Base-by-base conservation (phyloP, 2,797 vertebrate genomes). In the Diplodus puntazzo region DNA sequence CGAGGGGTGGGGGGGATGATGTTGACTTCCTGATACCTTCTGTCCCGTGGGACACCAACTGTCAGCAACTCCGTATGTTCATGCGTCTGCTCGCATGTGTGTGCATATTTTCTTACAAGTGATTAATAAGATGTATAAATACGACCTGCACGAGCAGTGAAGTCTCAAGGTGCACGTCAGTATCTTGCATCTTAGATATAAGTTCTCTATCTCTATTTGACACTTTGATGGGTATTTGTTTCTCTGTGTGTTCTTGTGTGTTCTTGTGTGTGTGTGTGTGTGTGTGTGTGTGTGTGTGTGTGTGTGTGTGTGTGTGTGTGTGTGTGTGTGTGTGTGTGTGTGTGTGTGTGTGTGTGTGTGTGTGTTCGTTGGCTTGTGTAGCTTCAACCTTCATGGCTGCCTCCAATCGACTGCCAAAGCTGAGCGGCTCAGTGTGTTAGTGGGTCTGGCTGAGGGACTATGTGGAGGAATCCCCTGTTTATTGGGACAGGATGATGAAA, bases 1-100 rank as follows among this genome's bases (percentile, higher is more conserved):
- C 92, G 25, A 53, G 64, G n/a, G n/a, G n/a, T n/a, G n/a, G n/a
- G n/a, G n/a, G 71, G 74, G 75, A 71, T 69, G 80, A 81, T 86
- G 91, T 88, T 91, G 90, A 92, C 90, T 92, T 93, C 87, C 87
- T 92, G 87, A 91, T 85, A 89, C 89, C 89, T 89, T 91, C 78
- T 91, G 86, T 91, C 89, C 81, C 39, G 1, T 34, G 69, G 84
- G 90, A 88, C 89, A 63, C 71, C 85, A 81, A 80, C 77, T 83
- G 84, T 89, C 83, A 88, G 89, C 82, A 48, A 85, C 76, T 88
- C 49, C 30, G 16, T 48, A 27, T 77, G 73, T 78, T 68, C 59
- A 48, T 69, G 50, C 25, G 27, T 68, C 12, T 68, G 25, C 59
- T 43, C 27, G 42, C 25, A 20, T 54, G 30, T 65, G 67, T 62